phyloP scores from a whole-genome alignment of 2,113 vertebrate genomes.

The Mirza zaza region DNA sequence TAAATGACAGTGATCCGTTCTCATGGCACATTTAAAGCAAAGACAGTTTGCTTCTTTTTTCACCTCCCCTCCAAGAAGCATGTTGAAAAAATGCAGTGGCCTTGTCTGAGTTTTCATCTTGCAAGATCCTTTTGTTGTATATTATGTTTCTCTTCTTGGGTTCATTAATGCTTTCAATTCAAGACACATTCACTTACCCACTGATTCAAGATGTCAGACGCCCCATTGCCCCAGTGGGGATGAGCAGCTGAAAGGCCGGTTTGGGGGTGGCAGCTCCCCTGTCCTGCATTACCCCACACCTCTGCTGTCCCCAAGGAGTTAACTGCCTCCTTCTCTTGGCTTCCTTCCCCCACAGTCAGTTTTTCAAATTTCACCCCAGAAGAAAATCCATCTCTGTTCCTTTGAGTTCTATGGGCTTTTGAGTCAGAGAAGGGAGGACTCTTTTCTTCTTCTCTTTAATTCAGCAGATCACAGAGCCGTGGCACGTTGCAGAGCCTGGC shows the following conservation, averaged over 20 bases:
- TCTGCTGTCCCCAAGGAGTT: background rate
- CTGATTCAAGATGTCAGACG: background rate
- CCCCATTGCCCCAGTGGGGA: background rate
- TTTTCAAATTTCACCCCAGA: background rate
- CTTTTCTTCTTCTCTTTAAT: background rate
- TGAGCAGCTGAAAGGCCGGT: fast-evolving
- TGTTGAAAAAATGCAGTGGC: background rate
- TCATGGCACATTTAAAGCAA: background rate
- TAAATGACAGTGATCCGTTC: background rate
- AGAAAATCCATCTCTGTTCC: background rate
- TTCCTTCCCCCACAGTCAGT: background rate
- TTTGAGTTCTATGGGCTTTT: background rate
- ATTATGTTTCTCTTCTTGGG: background rate
- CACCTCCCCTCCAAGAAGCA: background rate
- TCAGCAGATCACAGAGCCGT: background rate
- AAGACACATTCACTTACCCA: background rate
- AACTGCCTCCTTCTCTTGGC: background rate
- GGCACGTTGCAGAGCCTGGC: background rate
- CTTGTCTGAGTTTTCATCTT: background rate
- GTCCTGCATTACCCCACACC: background rate
- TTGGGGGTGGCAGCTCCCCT: background rate
- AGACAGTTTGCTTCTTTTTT: background rate
- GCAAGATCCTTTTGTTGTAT: background rate
- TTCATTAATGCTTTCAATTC: background rate
- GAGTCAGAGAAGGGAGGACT: background rate